Base-by-base conservation (phyloP, 2,888 invertebrate species). In the Scaptomyza reducta region DNA sequence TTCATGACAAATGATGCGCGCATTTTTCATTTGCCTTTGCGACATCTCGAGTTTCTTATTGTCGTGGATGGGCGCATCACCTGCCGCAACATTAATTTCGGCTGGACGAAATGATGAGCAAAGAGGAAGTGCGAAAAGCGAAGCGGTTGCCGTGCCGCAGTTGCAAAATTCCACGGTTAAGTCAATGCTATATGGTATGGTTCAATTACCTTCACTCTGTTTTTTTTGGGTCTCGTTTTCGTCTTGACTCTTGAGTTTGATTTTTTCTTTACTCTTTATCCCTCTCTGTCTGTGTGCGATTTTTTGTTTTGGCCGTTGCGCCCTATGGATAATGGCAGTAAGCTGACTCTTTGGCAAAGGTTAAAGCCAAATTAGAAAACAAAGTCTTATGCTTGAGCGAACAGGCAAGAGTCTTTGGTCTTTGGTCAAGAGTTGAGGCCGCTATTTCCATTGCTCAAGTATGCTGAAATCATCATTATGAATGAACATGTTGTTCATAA, bases 1-100 rank as follows among this genome's bases (percentile, higher is more conserved):
- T 86, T 79, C 75, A 86, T 75, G 88, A 88, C 83, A 84, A 88
- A 82, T 88, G 83, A 86, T 83, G 75, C 79, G 83, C 75, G 73
- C 74, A 86, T 87, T 83, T 74, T 85, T 68, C 67, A 78, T 62
- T 57, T 61, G 70, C 61, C 60, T 55, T 58, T 55, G 49, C 10
- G 51, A 41, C 40, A 22, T 11, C 6, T 16, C 16, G 22, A 9
- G 2, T 9, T 14, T 29, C 31, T 40, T 16, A n/a, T 7, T 16
- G 9, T 16, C n/a, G 31, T 33, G 11, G 14, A 25, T 63, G 64
- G 64, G 57, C 51, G 57, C 35, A 51, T 16, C 41, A n/a, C 22
- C 16, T 25, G 18, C 10, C 38, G 11, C 18, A 40, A 45, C 49
- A 51, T 45, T 33, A 29, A 53, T 63, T 64, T 64, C 14, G 18